Evolutionary conservation across 1,140 invertebrate species (phyloP), one percentile per base, ranked within the genome.

Genomic region (Rhyacophila brunnea): DNA sequence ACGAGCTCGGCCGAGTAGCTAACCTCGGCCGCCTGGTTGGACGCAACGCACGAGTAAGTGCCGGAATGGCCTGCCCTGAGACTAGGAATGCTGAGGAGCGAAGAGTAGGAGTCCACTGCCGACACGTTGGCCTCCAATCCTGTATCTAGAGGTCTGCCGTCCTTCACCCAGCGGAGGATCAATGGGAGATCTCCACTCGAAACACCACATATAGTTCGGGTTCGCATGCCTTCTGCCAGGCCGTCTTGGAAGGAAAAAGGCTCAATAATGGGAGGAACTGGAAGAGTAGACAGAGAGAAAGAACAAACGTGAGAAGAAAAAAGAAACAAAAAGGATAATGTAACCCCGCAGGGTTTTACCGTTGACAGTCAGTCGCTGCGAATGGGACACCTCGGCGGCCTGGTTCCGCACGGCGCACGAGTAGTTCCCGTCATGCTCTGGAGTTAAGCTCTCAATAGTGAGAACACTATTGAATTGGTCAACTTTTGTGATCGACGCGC

Each of bases 181-280:
- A 91, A 73, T 36, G 89, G 89, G 61, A 85, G 82, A 75, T 91
- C 89, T 64, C 89, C 89, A 68, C 87, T 85, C 73, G 88, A 89
- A 66, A 93, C 89, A 65, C 89, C 88, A 80, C 91, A 94, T 66
- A 92, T 87, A 68, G 91, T 86, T 67, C 89, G 85, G 45, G 90
- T 90, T 71, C 90, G 84, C 82, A 91, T 89, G 71, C 89, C 90
- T 81, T 92, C 89, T 70, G 85, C 84, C 68, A 92, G 84, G 70
- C 87, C 87, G 73, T 89, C 85, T 82, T 88, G 87, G 80, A 90
- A 90, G 79, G 80, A 84, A 84, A 90, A 90, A 77, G 87, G 87
- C 82, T 89, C 87, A 83, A 90, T 89, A 80, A 87, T 87, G 80
- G 87, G 87, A 78, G 87, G 87, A 83, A 89, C 88, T 90, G 85